These are phyloP conservation scores for Drosophila sucinea DNA, from an alignment of 1,140 invertebrate species.

Conservation along the genomic window DNA sequence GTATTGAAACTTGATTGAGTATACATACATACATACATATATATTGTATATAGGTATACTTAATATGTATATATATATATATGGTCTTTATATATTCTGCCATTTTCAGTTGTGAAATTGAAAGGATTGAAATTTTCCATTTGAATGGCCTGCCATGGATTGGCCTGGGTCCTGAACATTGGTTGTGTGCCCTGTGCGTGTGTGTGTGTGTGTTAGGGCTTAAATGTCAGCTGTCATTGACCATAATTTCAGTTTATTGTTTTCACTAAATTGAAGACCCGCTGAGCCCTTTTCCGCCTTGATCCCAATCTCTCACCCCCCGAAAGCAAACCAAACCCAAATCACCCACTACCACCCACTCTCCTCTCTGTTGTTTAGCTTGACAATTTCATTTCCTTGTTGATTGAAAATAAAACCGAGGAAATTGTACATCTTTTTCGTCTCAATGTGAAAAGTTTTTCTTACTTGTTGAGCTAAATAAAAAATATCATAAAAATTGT, in stretches of 20 bases:
- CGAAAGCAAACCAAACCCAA: no score
- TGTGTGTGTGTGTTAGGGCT: constrained; percentile 25
- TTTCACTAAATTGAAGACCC: constrained; percentile 63
- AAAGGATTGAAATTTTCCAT: constrained; percentile 63
- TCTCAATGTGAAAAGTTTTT: constrained; percentile 11
- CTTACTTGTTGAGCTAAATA: constrained; percentile 11
- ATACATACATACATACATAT: constrained; percentile 1
- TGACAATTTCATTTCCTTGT: constrained; percentile 70
- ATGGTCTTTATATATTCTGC: constrained; percentile 23
- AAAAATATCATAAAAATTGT: constrained; percentile 1
- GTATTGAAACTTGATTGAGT: constrained; percentile 62
- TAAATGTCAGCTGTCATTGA: constrained; percentile 75
- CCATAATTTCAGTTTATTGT: constrained; percentile 75
- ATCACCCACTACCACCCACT: constrained; percentile 14
- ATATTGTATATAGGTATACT: not conserved
- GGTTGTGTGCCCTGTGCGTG: constrained; percentile 2
- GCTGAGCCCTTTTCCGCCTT: constrained; percentile 22
- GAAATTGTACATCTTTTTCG: constrained; percentile 21
- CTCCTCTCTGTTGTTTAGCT: constrained; percentile 38
- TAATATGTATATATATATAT: not conserved
- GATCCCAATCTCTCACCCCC: not conserved
- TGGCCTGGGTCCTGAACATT: not conserved
- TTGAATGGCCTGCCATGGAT: constrained; percentile 41
- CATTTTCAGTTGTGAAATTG: constrained; percentile 38
- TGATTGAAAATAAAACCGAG: constrained; percentile 62